Evolutionary conservation across 2,888 invertebrate species (phyloP), one percentile per base, ranked within the genome.

Genomic region (Ypsolopha sequella): DNA sequence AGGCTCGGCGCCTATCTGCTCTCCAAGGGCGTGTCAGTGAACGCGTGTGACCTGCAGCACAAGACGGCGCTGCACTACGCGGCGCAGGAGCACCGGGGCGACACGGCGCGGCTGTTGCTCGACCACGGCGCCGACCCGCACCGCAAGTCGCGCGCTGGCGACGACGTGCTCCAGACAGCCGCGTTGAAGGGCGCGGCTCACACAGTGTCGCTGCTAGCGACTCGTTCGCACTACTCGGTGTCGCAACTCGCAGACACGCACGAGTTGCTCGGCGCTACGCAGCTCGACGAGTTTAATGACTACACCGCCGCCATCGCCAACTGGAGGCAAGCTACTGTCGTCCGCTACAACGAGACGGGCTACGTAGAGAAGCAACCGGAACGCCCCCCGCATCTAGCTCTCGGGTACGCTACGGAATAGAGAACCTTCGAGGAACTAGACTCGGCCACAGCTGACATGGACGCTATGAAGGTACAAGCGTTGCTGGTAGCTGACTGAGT

Each of bases 51-150:
- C 80, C 93, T 94, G 68, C 96, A 96, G 77, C 92, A 91, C 62
- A 96, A 96, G 84, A 94, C 96, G 55, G 96, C 96, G 52, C 88
- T 97, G 64, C 97, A 97, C 87, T 97, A 97, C 86, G 95, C 97
- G n/a, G 94, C 96, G 62, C 93, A 93, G 65, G 92, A 94, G 76
- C 92, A 93, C 68, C 90, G 90, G 63, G 88, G 94, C 62, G 95
- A 95, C 76, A 95, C 96, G 4, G 95, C 94, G 47, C 92, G 92
- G 63, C 82, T 96, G 57, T 80, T 97, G 54, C 80, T 97, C 54
- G 90, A 91, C 55, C 88, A 92, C 76, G 94, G 94, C 55, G 96
- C 97, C 1, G 91, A 95, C 85, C 93, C 94, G 38, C 88, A 87
- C 68, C 89, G 93, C 33, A 88, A 88, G 56, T 94, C 95, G 60